phyloP scores from a whole-genome alignment of 2,888 invertebrate genomes.

The Eucera pruinosa region DNA sequence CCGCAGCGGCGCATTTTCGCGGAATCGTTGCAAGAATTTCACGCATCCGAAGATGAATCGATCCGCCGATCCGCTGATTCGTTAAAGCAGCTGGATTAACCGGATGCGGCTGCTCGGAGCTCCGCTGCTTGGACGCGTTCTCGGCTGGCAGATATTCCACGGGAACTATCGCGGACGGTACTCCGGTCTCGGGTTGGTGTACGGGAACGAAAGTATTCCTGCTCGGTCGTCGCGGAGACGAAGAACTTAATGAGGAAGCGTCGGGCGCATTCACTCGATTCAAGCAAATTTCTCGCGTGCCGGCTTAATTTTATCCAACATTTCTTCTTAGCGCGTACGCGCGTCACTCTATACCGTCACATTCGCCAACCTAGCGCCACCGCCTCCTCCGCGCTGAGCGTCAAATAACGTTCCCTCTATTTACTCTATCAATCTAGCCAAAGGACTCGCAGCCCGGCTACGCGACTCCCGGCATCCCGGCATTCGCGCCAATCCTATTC shows the following conservation, averaged over 20 bases:
- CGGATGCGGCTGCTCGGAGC: background rate
- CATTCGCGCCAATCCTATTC: background rate
- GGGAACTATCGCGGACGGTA: constrained; percentile 17
- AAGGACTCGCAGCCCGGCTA: background rate
- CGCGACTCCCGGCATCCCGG: too few species aligned
- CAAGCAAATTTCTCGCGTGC: constrained; percentile 42
- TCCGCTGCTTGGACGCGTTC: background rate
- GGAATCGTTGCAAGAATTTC: too few species aligned
- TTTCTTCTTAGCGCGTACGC: constrained; percentile 34
- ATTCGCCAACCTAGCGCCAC: background rate
- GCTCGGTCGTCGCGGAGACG: constrained; percentile 40
- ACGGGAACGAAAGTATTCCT: constrained; percentile 27
- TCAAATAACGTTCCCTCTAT: constrained; percentile 34
- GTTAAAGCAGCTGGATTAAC: background rate
- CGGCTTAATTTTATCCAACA: constrained; percentile 51
- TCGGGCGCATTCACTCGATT: constrained; percentile 54
- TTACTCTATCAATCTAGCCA: constrained; percentile 16
- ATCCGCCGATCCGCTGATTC: background rate
- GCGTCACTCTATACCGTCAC: background rate
- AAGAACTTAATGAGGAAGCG: constrained; percentile 60
- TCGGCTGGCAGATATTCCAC: constrained; percentile 1
- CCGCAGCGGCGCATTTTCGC: too few species aligned
- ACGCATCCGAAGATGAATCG: too few species aligned
- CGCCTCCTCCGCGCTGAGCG: background rate
- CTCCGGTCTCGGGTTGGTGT: background rate